Base-by-base conservation (phyloP, 1,140 invertebrate species). In the Helicoverpa zea region DNA sequence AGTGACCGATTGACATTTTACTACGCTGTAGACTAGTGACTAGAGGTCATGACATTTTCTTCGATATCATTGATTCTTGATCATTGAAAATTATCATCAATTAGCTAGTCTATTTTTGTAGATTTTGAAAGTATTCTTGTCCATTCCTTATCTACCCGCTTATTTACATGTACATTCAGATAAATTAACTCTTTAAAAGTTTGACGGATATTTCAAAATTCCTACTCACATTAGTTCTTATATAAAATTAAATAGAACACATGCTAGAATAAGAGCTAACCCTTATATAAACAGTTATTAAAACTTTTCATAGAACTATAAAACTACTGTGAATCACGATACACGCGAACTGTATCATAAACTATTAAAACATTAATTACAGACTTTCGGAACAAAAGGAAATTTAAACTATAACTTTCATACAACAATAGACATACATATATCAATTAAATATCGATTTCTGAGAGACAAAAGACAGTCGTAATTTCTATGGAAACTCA, bases 11-110 rank as follows among this genome's bases (percentile, higher is more conserved):
- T 1, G 13, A 14, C 29, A 29, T 29, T 23, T 11, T 23, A 13
- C 58, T 61, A 30, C 58, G 58, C 23, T 13, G 23, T 59, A 18
- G 3, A 61, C n/a, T 23, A 12, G 13, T 11, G 3, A 61, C n/a
- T 23, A 12, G 13, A 59, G 58, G 58, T 61, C 58, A 61, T 12
- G 58, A 61, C 58, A 29, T 61, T 61, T 59, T 61, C 35, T 9
- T 43, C 35, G 7, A 35, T 35, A 9, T n/a, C n/a, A n/a, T n/a
- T n/a, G n/a, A n/a, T n/a, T n/a, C n/a, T n/a, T 43, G 35, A 7
- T 7, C 35, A 43, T 43, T 43, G 35, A 43, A 43, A 43, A 43
- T 43, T 43, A 43, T 43, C 3, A 43, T 43, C 35, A 43, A 35
- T 35, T 35, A 5, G 3, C 35, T 35, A 35, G 35, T 43, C 9